Percentiles rank a stretch among this genome's conserved stretches.
Conservation (phyloP, 2,888 invertebrate genomes). For the Meghimatium bilineatum region DNA sequence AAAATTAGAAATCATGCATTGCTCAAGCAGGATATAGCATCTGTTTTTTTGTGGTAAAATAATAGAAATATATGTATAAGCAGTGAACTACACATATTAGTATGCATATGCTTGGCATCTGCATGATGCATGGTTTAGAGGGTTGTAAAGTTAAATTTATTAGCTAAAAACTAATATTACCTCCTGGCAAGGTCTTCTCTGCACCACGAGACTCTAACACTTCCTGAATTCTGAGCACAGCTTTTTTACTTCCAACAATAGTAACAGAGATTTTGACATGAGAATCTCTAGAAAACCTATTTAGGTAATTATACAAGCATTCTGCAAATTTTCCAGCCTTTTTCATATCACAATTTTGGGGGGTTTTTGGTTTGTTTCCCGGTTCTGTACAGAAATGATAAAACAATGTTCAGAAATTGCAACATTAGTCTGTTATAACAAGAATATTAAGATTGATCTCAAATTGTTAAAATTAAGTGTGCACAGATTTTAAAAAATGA, state of each 20-base stretch:
- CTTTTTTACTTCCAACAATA: slow-evolving; percentile 10
- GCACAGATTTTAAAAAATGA: too few relatives aligned
- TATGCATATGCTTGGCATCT: too few relatives aligned
- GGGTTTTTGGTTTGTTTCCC: background rate
- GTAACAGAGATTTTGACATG: background rate
- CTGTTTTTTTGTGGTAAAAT: too few relatives aligned
- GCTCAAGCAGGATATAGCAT: too few relatives aligned
- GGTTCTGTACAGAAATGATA: slow-evolving; percentile 1
- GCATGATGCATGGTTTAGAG: too few relatives aligned
- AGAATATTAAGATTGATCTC: background rate
- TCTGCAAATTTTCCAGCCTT: background rate
- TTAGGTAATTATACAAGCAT: background rate
- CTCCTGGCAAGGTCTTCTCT: background rate
- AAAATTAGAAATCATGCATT: too few relatives aligned
- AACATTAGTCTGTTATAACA: background rate
- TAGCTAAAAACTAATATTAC: background rate
- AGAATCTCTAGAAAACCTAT: background rate
- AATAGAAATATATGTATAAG: too few relatives aligned
- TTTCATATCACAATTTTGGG: background rate
- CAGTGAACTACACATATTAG: too few relatives aligned
- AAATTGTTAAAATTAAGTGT: background rate
- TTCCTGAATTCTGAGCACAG: background rate
- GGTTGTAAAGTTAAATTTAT: too few relatives aligned
- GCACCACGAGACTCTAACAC: slow-evolving; percentile 8
- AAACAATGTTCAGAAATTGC: background rate